These are phyloP conservation scores for Uria aalge DNA, from an alignment of 2,113 vertebrate genomes.

Conservation along the genomic window DNA sequence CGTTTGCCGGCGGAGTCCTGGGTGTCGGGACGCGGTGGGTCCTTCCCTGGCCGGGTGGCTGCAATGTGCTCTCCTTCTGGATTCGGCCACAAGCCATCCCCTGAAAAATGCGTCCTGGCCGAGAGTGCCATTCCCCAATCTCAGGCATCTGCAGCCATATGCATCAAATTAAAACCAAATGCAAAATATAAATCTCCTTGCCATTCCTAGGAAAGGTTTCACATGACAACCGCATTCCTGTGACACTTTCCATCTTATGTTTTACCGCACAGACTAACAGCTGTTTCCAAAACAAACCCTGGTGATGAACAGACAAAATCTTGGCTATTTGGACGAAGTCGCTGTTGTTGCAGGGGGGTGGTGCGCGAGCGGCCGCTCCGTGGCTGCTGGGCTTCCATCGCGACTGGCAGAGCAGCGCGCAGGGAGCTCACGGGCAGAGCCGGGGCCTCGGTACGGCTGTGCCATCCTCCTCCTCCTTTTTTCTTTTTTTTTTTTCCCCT, in stretches of 20 bases:
- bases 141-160: slow-evolving; percentile 27
- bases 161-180: slow-evolving; percentile 57
- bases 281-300: slow-evolving; percentile 66
- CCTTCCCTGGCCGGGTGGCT: neutral
- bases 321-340: neutral
- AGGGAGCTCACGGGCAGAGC: neutral
- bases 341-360: accelerated
- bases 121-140: neutral
- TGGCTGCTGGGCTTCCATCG: neutral
- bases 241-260: slow-evolving; percentile 63
- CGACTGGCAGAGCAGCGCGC: accelerated
- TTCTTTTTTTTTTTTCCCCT: too few relatives aligned
- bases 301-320: neutral
- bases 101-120: neutral
- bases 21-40: accelerated
- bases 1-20: accelerated
- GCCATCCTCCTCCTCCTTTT: neutral
- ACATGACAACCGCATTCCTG: slow-evolving; percentile 57
- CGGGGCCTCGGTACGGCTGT: neutral
- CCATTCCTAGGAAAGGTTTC: slow-evolving; percentile 53
- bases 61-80: neutral
- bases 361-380: neutral
- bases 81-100: neutral
- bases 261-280: slow-evolving; percentile 42
- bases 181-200: slow-evolving; percentile 36